Evolutionary conservation across 2,888 invertebrate species (phyloP), one percentile per base, ranked within the genome.

Genomic region (Ecliptopera silaceata): DNA sequence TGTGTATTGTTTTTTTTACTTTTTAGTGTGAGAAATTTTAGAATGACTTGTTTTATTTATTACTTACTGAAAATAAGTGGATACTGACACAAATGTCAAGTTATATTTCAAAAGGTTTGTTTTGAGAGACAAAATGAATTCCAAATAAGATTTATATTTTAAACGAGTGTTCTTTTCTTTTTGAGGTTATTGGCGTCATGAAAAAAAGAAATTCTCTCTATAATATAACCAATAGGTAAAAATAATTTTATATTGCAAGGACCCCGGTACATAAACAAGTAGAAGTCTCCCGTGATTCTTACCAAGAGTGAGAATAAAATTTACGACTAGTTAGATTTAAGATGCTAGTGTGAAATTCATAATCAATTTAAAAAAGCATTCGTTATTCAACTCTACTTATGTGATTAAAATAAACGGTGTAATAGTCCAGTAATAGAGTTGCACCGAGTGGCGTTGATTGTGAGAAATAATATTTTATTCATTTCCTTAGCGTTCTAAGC

Each of bases 361-460:
- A 66, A 61, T 3, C 65, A 66, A 71, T 72, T 65, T 58, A 66
- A 60, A 48, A 66, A 57, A 41, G 29, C 52, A 66, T 71, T 72
- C 68, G 72, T 69, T 72, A 69, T 64, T 63, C 60, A 63, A 63
- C 65, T 66, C 70, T 70, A 73, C 70, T 69, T 67, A 55, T 67
- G 64, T 74, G 72, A 77, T 77, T 79, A 77, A 72, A 76, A 71
- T 76, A 70, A 73, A 72, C 68, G 70, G 70, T 63, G 67, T 72
- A 75, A 77, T 74, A 63, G 74, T 34, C 45, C 70, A 60, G 67
- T 77, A 72, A 76, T 76, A 70, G 71, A 70, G 64, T 57, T 61
- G 47, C 65, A 47, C 61, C 20, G 59, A 47, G 50, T 63, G 59
- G 61, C 57, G 55, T 66, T 69, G 72, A 76, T 72, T 72, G 69